Percentiles rank a stretch among this genome's conserved stretches.
Evolutionary conservation across 1,140 invertebrate species (phyloP).

Genomic region (Neodiprion pinetum): DNA sequence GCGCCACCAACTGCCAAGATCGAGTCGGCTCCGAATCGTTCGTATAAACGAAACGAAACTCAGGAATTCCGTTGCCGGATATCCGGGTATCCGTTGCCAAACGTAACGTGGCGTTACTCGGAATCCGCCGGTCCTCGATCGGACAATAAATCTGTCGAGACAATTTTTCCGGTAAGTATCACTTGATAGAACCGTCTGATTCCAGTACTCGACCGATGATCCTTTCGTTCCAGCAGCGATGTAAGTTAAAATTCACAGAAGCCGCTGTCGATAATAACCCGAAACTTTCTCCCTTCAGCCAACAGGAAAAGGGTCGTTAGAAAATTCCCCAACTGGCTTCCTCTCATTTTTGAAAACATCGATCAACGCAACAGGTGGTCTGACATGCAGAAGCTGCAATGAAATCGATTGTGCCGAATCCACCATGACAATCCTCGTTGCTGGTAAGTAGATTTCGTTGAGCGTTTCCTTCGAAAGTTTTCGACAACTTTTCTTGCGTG

Average conservation of each 20-base stretch:
- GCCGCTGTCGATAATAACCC: slow-evolving; percentile 32
- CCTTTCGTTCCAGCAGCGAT: slow-evolving; percentile 25
- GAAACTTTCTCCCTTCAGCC: slow-evolving; percentile 29
- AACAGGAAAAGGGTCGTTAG: background rate
- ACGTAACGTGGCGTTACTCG: slow-evolving; percentile 60
- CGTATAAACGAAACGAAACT: slow-evolving; percentile 53
- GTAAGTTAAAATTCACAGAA: slow-evolving; percentile 41
- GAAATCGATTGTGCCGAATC: slow-evolving; percentile 35
- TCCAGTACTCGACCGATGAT: slow-evolving; percentile 9
- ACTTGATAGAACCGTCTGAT: background rate
- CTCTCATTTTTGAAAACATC: slow-evolving; percentile 26
- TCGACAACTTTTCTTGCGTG: slow-evolving; percentile 34
- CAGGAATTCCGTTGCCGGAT: slow-evolving; percentile 56
- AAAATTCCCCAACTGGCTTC: background rate
- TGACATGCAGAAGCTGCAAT: slow-evolving; percentile 47
- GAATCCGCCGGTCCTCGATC: slow-evolving; percentile 47
- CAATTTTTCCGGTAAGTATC: too few species aligned
- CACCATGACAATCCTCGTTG: slow-evolving; percentile 38
- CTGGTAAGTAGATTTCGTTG: slow-evolving; percentile 43
- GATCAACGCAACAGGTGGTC: slow-evolving; percentile 35
- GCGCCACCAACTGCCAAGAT: slow-evolving; percentile 57
- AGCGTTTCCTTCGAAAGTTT: slow-evolving; percentile 34
- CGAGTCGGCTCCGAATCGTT: slow-evolving; percentile 42
- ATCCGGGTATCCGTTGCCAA: slow-evolving; percentile 57
- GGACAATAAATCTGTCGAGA: slow-evolving; percentile 20